Evolutionary conservation across 2,797 vertebrate genomes (phyloP), one percentile per base, ranked within the genome.

Genomic region (Chiroxiphia lanceolata): DNA sequence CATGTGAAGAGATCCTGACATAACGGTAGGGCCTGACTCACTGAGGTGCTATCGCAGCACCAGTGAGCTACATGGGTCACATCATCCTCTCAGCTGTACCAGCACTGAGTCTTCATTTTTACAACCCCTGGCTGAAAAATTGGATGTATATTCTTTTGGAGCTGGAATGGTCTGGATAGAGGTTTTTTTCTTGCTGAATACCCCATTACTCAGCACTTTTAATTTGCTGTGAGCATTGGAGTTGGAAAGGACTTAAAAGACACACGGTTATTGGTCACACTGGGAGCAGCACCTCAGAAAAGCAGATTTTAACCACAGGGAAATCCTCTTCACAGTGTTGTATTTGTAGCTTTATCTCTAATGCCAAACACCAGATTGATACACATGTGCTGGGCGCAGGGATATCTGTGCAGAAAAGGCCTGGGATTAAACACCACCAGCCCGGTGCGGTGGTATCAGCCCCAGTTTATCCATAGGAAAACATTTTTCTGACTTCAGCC

Each of bases 1-100:
- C n/a, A 16, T 0, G 0, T 48, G 78, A 20, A 2, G 15, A 47
- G 38, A 29, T 51, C 48, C 29, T 38, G 22, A 25, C 0, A 1
- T 11, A 34, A 1, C 6, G 5, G n/a, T 8, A 44, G n/a, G 31
- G 18, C 48, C 27, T 17, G 38, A 26, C 82, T 91, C 60, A 22
- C 0, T 4, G 78, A 36, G 64, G 47, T 87, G 68, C 84, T 89
- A 0, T 80, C 0, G 0, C 64, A 78, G 77, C 77, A 75, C 34
- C 15, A 50, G 65, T 72, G 63, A 82, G 2, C 61, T 26, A 2
- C 0, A 1, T 8, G 2, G 59, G 20, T 90, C 74, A 29, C 54
- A 25, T 44, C 19, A 4, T 34, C 18, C 31, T 34, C 47, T 82
- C 26, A 16, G 64, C 38, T 3, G 0, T 31, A 18, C 16, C 67